These are phyloP conservation scores for Morone chrysops DNA, from an alignment of 2,113 vertebrate species.

Conservation along the genomic window DNA sequence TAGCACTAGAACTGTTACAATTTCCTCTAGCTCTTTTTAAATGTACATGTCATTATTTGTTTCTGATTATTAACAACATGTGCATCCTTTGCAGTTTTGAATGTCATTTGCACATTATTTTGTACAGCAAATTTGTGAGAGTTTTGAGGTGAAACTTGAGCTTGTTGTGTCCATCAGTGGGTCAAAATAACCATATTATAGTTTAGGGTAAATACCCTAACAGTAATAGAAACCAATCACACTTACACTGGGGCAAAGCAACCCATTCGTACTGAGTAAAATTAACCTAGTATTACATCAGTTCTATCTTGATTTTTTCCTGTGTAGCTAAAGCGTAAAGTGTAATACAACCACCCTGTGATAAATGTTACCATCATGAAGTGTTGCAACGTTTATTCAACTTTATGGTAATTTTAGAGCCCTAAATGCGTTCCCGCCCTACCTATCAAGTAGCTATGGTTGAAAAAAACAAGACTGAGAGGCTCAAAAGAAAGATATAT, in stretches of 20 bases:
- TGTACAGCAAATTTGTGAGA: background rate
- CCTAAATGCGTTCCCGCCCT: background rate
- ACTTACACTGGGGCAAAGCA: background rate
- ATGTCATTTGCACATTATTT: background rate
- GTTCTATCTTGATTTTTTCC: background rate
- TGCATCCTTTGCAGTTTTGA: background rate
- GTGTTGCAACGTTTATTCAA: background rate
- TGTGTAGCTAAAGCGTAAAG: background rate
- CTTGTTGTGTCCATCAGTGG: background rate
- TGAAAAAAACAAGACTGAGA: background rate
- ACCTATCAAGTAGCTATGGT: background rate
- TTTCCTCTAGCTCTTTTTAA: background rate
- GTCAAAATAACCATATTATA: background rate
- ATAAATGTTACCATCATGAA: background rate
- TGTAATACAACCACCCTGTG: background rate
- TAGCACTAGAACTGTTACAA: background rate
- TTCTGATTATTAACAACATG: background rate
- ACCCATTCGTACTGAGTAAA: background rate
- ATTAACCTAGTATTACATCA: background rate
- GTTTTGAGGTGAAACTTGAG: background rate
- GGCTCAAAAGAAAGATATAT: slow-evolving; percentile 3
- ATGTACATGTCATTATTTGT: too few relatives aligned
- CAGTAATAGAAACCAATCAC: background rate
- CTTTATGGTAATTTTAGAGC: background rate
- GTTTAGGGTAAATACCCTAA: background rate